Conservation (phyloP, 2,888 invertebrate genomes). For the Ochropleura leucogaster region DNA sequence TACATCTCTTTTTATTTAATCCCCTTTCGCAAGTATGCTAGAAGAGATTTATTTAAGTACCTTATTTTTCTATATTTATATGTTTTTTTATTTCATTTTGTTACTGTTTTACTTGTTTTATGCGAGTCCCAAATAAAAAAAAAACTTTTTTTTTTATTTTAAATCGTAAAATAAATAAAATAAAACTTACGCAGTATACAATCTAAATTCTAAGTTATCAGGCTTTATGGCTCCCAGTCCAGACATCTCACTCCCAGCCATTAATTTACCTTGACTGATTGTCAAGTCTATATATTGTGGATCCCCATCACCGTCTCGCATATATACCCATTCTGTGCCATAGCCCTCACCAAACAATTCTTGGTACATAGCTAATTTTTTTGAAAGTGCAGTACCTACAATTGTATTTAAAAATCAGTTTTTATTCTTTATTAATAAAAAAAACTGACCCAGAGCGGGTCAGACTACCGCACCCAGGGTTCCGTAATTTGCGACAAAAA, state of each 20-base stretch:
- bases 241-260: not conserved
- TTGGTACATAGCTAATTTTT: not conserved
- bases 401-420: not conserved
- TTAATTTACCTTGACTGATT: no score
- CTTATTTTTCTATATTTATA: no score
- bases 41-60: no score
- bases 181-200: slow-evolving; percentile 9
- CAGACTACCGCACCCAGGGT: no score
- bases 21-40: no score
- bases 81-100: no score
- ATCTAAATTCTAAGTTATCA: slow-evolving; percentile 7
- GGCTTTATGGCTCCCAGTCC: fast-evolving
- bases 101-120: no score
- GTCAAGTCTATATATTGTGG: not conserved
- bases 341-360: not conserved
- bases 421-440: not conserved
- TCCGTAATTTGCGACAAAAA: no score
- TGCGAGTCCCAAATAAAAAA: no score
- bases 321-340: slow-evolving; percentile 27
- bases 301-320: not conserved
- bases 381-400: not conserved
- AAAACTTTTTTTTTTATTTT: no score
- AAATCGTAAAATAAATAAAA: not conserved
- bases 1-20: no score
- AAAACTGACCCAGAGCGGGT: not conserved